Percentiles rank a stretch among this genome's conserved stretches.
Conservation (phyloP, 2,888 invertebrate species). For the Ophioninae sp. region DNA sequence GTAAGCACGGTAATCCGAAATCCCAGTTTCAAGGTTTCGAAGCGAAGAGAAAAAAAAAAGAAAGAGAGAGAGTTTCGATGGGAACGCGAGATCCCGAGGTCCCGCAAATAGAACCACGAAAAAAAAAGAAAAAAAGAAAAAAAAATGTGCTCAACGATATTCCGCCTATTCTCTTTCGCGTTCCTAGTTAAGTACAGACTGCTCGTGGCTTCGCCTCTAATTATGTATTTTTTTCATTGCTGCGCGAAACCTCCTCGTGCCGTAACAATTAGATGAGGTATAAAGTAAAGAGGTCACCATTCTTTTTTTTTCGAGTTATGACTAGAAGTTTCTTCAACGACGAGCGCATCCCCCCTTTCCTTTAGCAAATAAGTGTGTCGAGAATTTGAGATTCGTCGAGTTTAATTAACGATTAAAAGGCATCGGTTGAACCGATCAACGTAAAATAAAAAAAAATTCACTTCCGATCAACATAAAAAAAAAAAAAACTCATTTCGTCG, state of each 20-base stretch:
- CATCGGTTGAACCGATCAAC: no score
- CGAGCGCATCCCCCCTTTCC: neutral
- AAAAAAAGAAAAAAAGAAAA: conserved; percentile 6
- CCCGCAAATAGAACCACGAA: neutral
- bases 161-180: neutral
- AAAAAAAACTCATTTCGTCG: no score
- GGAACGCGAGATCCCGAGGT: neutral
- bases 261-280: neutral
- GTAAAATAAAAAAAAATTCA: no score
- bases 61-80: neutral
- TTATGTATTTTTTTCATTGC: neutral
- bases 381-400: neutral
- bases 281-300: neutral
- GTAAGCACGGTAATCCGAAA: neutral
- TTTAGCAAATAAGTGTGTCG: neutral
- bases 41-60: neutral
- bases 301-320: neutral
- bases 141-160: neutral
- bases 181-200: neutral
- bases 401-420: no score
- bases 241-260: neutral
- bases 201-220: neutral
- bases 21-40: neutral
- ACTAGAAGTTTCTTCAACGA: neutral
- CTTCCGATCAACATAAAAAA: no score